Base-by-base conservation (phyloP, 2,888 invertebrate genomes). In the Plusia festucae region DNA sequence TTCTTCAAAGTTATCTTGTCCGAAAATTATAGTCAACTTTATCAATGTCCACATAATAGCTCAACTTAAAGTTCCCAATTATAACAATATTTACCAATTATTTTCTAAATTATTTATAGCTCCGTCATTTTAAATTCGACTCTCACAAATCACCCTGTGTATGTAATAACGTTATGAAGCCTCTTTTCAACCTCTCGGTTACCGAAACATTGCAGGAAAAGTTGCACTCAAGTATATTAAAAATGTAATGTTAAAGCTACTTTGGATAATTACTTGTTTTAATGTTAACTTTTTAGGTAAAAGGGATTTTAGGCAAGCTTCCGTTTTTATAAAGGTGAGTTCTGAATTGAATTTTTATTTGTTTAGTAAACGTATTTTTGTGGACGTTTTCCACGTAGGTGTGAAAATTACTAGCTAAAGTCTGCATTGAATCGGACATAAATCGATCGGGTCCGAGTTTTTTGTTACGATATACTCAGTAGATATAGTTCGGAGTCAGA, bases 171-270 rank as follows among this genome's bases (percentile, higher is more conserved):
- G 54, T 52, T 52, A 69, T 72, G 67, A 73, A 67, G 63, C 55
- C 62, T 27, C 27, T 73, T 53, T 58, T 53, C 49, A 30, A 13
- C 22, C 2, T 65, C 34, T 57, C 22, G 52, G 69, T 65, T 62
- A 57, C 60, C 60, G 64, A 76, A 76, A 74, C 71, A 67, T 60
- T 70, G 53, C 59, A 65, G 52, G 54, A 53, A 58, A 72, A 70
- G 67, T 67, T 82, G 84, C 88, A 85, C 88, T 88, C 87, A 83
- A 82, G 65, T 73, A 78, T 88, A 88, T 88, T 88, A 88, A 88
- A 87, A 88, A 82, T 85, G 76, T 82, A 81, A 82, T 79, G 82
- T 77, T 77, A 49, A 68, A 76, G 68, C 70, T 66, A 62, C 46
- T 24, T 64, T 61, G 67, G 57, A 61, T 71, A 68, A 63, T 51